These are phyloP conservation scores for Brachionus calyciflorus DNA, from an alignment of 1,140 invertebrate species.

Conservation along the genomic window DNA sequence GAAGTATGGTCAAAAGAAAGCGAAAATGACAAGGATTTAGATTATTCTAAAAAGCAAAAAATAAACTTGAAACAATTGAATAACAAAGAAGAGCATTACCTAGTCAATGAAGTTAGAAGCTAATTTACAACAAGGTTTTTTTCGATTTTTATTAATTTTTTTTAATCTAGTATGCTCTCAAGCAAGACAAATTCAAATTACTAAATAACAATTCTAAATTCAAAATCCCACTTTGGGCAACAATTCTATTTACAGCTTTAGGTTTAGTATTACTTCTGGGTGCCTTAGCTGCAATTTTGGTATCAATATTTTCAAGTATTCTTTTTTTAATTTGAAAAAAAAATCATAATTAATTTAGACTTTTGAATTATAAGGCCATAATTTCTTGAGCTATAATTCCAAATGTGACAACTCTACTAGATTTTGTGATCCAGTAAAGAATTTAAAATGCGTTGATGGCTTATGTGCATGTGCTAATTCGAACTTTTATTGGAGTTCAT, in stretches of 20 bases:
- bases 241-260: not conserved
- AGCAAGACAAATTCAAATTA: not conserved
- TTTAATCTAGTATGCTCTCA: not conserved
- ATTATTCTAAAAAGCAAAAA: not conserved
- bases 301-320: not conserved
- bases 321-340: not conserved
- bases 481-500: conserved; percentile 1
- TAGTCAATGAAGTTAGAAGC: conserved; percentile 15
- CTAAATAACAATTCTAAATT: not conserved
- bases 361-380: not conserved
- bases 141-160: not conserved
- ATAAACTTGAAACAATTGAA: not conserved
- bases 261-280: not conserved
- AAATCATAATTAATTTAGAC: too few relatives aligned
- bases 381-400: not conserved
- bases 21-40: not conserved
- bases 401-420: not conserved
- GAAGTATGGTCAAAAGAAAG: conserved; percentile 8
- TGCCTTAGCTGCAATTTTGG: not conserved
- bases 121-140: too few relatives aligned
- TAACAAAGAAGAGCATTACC: not conserved
- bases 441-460: not conserved
- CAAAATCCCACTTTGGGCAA: not conserved
- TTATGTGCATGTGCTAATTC: not conserved
- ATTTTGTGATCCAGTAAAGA: not conserved